Evolutionary conservation across 2,888 invertebrate genomes (phyloP), one percentile per base, ranked within the genome.

Genomic region (Eudasyphora cyanicolor): DNA sequence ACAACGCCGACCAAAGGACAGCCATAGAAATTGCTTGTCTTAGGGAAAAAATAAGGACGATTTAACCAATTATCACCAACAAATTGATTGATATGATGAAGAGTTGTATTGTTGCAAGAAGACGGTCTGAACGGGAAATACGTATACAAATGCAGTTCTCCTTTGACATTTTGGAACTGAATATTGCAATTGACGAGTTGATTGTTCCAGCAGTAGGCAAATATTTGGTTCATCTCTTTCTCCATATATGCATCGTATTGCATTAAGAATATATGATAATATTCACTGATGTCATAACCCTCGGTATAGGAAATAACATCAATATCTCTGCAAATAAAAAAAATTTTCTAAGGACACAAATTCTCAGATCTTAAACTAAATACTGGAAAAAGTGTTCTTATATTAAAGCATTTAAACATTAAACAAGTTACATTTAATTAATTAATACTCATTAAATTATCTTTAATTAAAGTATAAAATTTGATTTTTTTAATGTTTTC

Each of bases 211-310:
- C 82, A 86, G 42, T 86, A 86, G 0, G 14, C 3, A 17, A 86
- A 67, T 19, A 86, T 86, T 2, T 60, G 14, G 17, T 60, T 14
- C 79, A 82, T 82, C 14, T 90, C 87, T 7, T 27, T 17, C 4
- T 67, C 80, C 1, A 87, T 67, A 38, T 82, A 75, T 4, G 64
- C 82, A 70, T 90, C 89, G 0, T 85, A 51, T 0, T 84, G 89
- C 67, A 76, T 88, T 24, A 90, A 83, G 21, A 90, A 88, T 0
- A 90, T 89, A 21, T 88, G 87, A 38, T 90, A 90, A 70, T 86
- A 86, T 76, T 90, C 89, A 12, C 88, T 89, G 77, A 86, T 86
- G 60, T 89, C 86, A 70, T 89, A 89, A 2, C 87, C 84, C 2
- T 76, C 24, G 0, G 88, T 86, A 76, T 89, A 85, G 1, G 86